Base-by-base conservation (phyloP, 2,797 vertebrate genomes). In the Podarcis siculus region DNA sequence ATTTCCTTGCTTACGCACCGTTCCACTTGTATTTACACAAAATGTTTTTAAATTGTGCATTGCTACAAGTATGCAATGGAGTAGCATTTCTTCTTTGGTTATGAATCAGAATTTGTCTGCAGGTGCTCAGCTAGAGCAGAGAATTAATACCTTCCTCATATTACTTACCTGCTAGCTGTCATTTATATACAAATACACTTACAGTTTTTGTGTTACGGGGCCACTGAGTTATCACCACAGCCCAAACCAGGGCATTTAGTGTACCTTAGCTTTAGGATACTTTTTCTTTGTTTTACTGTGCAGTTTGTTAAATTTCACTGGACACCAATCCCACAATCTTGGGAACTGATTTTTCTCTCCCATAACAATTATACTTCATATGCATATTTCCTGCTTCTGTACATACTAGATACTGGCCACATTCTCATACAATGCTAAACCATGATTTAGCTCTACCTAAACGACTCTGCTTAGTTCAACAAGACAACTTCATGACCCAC, bases 281-380 rank as follows among this genome's bases (percentile, higher is more conserved):
- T 15, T 89, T 83, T 89, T 73, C 89, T 92, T 91, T 92, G 84
- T 93, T 91, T 55, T 92, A 89, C 83, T 37, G n/a, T 85, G 42
- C 35, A 86, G 21, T 91, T 55, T 92, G 78, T 92, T 92, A 83
- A 79, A 91, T 80, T 88, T 83, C 87, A 89, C 27, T 1, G 2
- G 8, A 5, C 81, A 73, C 69, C 3, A 3, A 12, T 89, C 45
- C 61, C 35, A 73, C 73, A 35, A 0, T 86, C n/a, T 1, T 25
- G 3, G 13, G 2, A 69, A 71, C 1, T 1, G 84, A 86, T 1
- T 0, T 69, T 19, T 82, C 85, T 79, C 89, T 64, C 21, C 32
- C 66, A 8, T 67, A 72, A 27, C 0, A 39, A 30, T 86, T 90
- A 79, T 76, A 80, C 79, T 76, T 81, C 82, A 69, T 87, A 58